Evolutionary conservation across 2,113 vertebrate species (phyloP).

Genomic region (Cyprinodon variegatus): DNA sequence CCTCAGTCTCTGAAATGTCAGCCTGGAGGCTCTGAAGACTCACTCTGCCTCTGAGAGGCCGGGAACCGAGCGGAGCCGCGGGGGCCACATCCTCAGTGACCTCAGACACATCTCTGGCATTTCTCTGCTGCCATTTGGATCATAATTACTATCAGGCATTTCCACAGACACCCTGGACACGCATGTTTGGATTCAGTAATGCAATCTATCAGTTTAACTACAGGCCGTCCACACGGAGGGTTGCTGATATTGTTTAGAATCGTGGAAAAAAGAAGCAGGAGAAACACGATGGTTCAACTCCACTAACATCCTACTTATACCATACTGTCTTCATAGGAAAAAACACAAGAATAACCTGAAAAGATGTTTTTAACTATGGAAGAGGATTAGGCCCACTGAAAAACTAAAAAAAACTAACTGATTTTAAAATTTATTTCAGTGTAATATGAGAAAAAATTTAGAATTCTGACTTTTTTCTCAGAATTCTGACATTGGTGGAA

Average conservation of each 20-base stretch:
- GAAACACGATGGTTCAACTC: no score
- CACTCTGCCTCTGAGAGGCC: slow-evolving; percentile 7
- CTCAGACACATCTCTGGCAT: slow-evolving; percentile 2
- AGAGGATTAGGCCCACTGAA: no score
- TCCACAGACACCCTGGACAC: not conserved
- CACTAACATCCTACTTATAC: not conserved
- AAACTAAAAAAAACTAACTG: no score
- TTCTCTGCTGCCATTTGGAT: not conserved
- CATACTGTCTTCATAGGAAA: slow-evolving; percentile 5
- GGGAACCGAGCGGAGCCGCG: not conserved
- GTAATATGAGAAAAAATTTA: no score
- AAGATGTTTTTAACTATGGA: no score
- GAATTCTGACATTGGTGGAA: no score
- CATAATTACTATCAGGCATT: not conserved
- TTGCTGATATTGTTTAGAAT: not conserved
- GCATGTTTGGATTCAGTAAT: no score
- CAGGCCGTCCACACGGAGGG: not conserved
- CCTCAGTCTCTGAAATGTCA: slow-evolving; percentile 25
- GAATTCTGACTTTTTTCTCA: no score
- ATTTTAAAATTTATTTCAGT: no score
- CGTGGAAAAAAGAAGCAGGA: not conserved
- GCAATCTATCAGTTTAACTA: not conserved
- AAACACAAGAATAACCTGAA: not conserved
- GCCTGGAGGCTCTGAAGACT: slow-evolving; percentile 5
- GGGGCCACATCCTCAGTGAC: not conserved